These are phyloP conservation scores for Drosophila sp. DNA, from an alignment of 1,140 invertebrate genomes.

Conservation along the genomic window DNA sequence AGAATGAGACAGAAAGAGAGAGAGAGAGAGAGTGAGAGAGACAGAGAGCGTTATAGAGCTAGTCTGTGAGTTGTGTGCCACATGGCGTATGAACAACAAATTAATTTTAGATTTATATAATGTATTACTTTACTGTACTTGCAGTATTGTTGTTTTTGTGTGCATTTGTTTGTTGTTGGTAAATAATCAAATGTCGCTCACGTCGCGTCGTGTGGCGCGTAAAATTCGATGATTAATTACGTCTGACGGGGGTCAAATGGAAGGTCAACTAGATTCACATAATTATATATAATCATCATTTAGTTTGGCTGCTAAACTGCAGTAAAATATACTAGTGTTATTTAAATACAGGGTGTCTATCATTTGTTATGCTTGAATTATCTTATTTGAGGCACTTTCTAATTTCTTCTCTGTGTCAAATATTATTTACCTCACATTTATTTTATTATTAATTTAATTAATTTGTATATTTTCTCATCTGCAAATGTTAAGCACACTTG, in stretches of 20 bases:
- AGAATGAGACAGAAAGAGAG: conserved; percentile 7
- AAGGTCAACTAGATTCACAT: conserved; percentile 26
- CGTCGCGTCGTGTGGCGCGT: conserved; percentile 52
- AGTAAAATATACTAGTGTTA: background rate
- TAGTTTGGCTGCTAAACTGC: background rate
- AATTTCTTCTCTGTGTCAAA: too few relatives aligned
- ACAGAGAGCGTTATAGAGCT: background rate
- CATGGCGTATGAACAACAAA: conserved; percentile 65
- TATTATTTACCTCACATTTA: too few relatives aligned
- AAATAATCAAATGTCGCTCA: conserved; percentile 76
- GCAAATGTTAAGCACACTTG: background rate
- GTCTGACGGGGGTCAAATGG: conserved; percentile 39
- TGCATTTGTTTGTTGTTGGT: conserved; percentile 42
- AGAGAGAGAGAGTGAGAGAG: conserved; percentile 7
- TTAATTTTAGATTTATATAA: conserved; percentile 77
- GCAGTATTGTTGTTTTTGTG: conserved; percentile 27
- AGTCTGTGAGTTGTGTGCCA: conserved; percentile 18
- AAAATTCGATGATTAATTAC: conserved; percentile 77
- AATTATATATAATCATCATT: background rate
- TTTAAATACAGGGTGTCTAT: too few relatives aligned
- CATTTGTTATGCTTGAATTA: too few relatives aligned
- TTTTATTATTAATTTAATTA: conserved; percentile 2
- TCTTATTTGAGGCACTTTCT: too few relatives aligned
- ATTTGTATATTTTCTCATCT: background rate
- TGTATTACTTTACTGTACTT: conserved; percentile 14